Percentiles rank a stretch among this genome's conserved stretches.
Evolutionary conservation across 1,140 invertebrate genomes (phyloP).

Genomic region (Drosophila lini): DNA sequence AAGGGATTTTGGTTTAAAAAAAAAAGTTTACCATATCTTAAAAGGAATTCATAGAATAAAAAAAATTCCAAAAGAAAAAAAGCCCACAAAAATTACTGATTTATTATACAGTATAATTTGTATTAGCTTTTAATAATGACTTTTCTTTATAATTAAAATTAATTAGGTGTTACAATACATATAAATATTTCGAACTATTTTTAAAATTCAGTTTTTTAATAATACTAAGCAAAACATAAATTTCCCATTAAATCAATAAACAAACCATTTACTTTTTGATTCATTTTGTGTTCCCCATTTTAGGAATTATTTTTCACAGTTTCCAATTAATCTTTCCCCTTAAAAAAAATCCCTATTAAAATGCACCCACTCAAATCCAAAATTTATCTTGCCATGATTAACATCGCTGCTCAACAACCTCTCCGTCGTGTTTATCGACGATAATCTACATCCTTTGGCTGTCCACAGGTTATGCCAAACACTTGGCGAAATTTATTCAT

Average conservation of each 20-base stretch:
- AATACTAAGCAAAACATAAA: no score
- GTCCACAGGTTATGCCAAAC: slow-evolving; percentile 38
- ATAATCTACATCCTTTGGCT: slow-evolving; percentile 42
- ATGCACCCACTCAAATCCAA: background rate
- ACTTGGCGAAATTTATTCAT: slow-evolving; percentile 50
- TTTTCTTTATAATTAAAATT: background rate
- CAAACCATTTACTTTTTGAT: no score
- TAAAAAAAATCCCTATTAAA: background rate
- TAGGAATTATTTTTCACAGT: background rate
- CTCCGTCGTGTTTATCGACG: slow-evolving; percentile 33
- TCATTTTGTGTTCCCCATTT: no score
- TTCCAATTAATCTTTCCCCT: background rate
- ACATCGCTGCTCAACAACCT: slow-evolving; percentile 10
- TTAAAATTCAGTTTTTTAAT: no score
- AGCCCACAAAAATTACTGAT: background rate
- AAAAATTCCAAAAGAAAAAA: no score
- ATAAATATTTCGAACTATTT: background rate
- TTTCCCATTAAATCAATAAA: no score
- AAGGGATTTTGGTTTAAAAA: background rate
- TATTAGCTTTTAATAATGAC: background rate
- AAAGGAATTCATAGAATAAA: background rate
- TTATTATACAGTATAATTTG: background rate
- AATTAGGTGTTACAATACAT: background rate
- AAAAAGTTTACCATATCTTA: background rate
- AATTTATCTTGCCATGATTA: slow-evolving; percentile 17